Evolutionary conservation across 2,113 vertebrate genomes (phyloP).

Genomic region (Heterotilapia buettikoferi): DNA sequence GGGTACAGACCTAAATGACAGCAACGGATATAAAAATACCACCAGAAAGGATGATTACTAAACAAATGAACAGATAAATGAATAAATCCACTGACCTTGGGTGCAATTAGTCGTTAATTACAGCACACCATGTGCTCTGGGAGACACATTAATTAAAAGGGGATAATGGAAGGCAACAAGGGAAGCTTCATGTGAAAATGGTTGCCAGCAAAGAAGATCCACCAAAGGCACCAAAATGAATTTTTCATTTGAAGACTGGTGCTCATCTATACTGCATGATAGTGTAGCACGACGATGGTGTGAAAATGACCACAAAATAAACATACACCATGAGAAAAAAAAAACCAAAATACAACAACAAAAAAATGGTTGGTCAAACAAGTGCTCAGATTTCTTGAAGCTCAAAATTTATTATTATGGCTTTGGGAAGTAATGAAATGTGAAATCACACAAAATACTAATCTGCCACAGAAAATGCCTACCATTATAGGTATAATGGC

Average conservation of each 20-base stretch:
- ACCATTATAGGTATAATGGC: neutral
- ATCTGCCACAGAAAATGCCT: neutral
- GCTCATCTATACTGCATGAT: neutral
- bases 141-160: conserved; percentile 44
- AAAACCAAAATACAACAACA: neutral
- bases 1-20: neutral
- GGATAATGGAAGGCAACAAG: conserved; percentile 20
- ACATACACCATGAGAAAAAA: fast-evolving
- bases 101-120: conserved; percentile 54
- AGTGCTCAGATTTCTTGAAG: neutral
- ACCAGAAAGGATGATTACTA: conserved; percentile 8
- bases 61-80: conserved; percentile 37
- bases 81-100: conserved; percentile 44
- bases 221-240: neutral
- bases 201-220: conserved; percentile 1
- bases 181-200: conserved; percentile 18
- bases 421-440: conserved; percentile 41
- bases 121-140: conserved; percentile 14
- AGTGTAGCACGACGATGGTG: neutral
- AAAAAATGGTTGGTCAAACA: neutral
- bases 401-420: conserved; percentile 9
- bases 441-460: conserved; percentile 29
- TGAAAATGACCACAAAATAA: neutral
- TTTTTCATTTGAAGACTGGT: neutral
- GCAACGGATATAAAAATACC: neutral